Evolutionary conservation across 2,113 vertebrate genomes (phyloP).

Genomic region (Lepus timidus): DNA sequence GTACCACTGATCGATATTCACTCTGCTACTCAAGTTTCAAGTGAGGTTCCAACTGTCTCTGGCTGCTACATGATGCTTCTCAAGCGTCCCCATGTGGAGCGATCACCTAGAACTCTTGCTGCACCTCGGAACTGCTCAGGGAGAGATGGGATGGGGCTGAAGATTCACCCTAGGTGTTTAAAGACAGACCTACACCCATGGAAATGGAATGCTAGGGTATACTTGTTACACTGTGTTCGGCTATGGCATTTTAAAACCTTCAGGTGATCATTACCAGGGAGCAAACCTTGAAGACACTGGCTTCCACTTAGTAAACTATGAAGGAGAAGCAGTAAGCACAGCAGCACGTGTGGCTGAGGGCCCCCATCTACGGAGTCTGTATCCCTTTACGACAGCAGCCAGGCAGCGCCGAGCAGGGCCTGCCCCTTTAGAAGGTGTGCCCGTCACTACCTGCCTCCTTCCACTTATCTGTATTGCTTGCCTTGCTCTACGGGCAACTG

Average conservation of each 20-base stretch:
- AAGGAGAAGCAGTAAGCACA: background rate
- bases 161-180: background rate
- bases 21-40: background rate
- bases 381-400: background rate
- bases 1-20: background rate
- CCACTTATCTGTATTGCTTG: background rate
- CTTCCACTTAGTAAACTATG: background rate
- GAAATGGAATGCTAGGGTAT: background rate
- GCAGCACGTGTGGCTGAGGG: too few relatives aligned
- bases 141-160: background rate
- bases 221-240: background rate
- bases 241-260: background rate
- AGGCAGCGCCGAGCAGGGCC: background rate
- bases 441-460: background rate
- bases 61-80: background rate
- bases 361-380: background rate
- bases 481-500: background rate
- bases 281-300: background rate
- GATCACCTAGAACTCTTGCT: background rate
- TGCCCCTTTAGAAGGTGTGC: background rate
- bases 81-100: background rate
- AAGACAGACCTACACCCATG: accelerated
- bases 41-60: background rate
- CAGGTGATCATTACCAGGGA: background rate
- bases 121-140: background rate